phyloP scores from a whole-genome alignment of 1,140 invertebrate genomes.

The Drosophila punjabiensis region DNA sequence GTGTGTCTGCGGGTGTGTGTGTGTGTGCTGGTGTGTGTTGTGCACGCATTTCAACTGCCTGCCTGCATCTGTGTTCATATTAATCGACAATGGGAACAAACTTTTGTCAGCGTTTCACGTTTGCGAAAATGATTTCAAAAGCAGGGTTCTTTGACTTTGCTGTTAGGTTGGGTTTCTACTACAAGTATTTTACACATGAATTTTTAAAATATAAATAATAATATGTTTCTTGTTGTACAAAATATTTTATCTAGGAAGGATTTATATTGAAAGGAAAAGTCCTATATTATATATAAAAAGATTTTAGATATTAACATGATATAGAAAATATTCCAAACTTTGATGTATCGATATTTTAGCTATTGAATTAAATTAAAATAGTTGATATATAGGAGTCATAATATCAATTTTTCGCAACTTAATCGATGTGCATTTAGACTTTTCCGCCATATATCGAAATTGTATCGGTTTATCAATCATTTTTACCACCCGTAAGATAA shows the following conservation, averaged over 20 bases:
- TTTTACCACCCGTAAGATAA: no score
- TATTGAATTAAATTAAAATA: no score
- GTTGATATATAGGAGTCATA: no score
- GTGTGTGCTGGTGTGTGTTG: constrained; percentile 9
- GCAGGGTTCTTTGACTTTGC: constrained; percentile 6
- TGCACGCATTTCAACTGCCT: constrained; percentile 20
- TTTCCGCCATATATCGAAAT: no score
- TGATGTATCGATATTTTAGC: neutral
- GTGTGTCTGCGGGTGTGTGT: constrained; percentile 9
- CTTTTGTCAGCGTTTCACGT: constrained; percentile 52
- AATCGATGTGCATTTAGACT: no score
- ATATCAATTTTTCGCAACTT: no score
- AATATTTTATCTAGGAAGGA: neutral
- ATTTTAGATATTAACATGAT: neutral
- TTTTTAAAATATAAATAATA: neutral
- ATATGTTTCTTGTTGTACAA: neutral
- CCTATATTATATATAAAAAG: no score
- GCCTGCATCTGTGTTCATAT: constrained; percentile 30
- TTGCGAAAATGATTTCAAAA: neutral
- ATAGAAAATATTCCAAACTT: neutral
- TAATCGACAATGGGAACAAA: constrained; percentile 50
- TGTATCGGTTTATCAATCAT: no score
- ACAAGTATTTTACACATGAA: neutral
- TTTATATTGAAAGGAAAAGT: neutral
- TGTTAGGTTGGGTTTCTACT: neutral